These are phyloP conservation scores for Diceros bicornis DNA, from an alignment of 2,797 vertebrate species.

Conservation along the genomic window DNA sequence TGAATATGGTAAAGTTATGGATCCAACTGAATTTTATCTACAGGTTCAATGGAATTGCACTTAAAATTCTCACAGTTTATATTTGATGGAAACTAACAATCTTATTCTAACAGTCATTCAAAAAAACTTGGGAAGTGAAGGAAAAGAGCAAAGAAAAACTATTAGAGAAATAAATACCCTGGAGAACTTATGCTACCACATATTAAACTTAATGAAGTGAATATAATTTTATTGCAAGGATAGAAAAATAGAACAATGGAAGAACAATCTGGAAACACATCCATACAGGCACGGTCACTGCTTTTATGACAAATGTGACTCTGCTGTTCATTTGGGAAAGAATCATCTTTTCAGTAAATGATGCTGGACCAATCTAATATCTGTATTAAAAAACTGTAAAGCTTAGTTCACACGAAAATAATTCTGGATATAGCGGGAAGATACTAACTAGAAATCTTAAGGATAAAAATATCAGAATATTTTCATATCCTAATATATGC, in stretches of 20 bases:
- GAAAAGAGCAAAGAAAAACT: neutral
- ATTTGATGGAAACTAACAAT: neutral
- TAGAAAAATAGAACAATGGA: neutral
- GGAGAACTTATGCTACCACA: neutral
- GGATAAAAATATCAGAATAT: neutral
- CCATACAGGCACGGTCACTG: neutral
- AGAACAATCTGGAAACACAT: neutral
- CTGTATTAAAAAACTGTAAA: neutral
- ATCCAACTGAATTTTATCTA: neutral
- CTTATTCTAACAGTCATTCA: neutral
- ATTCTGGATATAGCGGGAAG: neutral
- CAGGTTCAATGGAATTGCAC: neutral
- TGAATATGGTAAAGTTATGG: neutral
- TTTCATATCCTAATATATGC: neutral
- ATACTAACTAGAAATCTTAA: neutral
- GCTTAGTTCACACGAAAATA: neutral
- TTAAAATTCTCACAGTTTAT: neutral
- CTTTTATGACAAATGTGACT: neutral
- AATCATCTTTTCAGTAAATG: neutral
- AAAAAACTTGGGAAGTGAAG: neutral
- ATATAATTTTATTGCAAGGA: neutral
- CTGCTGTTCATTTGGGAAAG: neutral
- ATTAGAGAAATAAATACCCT: neutral
- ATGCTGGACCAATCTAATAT: neutral
- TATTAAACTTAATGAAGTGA: neutral